Evolutionary conservation across 2,113 vertebrate genomes (phyloP), one percentile per base, ranked within the genome.

Genomic region (Limanda limanda): DNA sequence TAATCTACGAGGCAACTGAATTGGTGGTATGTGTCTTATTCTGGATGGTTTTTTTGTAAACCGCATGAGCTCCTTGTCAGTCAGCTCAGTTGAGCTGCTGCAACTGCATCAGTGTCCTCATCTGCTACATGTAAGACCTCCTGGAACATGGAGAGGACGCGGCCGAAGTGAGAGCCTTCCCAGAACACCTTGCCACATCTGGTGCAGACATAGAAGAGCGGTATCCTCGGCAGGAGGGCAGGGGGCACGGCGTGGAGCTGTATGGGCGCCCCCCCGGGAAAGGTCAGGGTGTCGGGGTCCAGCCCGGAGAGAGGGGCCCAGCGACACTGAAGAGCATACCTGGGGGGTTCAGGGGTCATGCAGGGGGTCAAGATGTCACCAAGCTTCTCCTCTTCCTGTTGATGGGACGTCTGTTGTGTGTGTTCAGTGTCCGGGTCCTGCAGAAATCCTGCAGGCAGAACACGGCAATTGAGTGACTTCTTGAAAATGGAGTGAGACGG

Each of bases 101-200:
- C 52, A 20, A 70, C 42, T 3, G 74, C 42, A 0, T 72, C 58
- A 17, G n/a, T 21, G 45, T 77, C 84, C 31, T 78, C 70, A 2
- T 88, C 66, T 0, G 76, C 5, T 3, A 92, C 0, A 0, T 86
- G 76, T 9, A 96, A 90, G 61, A 96, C 76, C 2, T 95, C 94
- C 24, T 81, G 84, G 77, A 97, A 96, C 89, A 95, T 94, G 31
- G 91, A 84, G 11, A 96, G 48, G 0, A 96, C 31, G 0, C 85
- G 94, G 47, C 90, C 89, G 7, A 95, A 96, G 86, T 97, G 97
- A 7, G 96, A 96, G 4, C 96, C 97, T 69, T 97, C 96, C 95
- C 97, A 97, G 92, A 97, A 97, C 47, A 97, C 94, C 72, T 97
- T 97, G 71, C 97, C 95, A 0, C 96, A 97, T 71, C 61, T 72